phyloP scores from a whole-genome alignment of 2,113 vertebrate genomes.

The Ictidomys tridecemlineatus region DNA sequence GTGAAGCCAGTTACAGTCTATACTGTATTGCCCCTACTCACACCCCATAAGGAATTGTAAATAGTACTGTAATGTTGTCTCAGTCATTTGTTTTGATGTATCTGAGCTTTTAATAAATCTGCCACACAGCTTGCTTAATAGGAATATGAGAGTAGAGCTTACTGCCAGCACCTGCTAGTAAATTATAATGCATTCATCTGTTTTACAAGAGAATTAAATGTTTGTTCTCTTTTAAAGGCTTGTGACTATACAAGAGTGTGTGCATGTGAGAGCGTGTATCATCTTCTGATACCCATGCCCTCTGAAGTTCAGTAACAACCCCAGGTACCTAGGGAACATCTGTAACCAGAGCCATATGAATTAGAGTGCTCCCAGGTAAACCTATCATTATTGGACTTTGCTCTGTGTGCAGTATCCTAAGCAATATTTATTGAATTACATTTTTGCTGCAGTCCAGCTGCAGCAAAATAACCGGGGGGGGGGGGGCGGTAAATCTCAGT shows the following conservation, averaged over 20 bases:
- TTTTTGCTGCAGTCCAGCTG: constrained; percentile 17
- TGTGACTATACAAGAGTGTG: constrained; percentile 73
- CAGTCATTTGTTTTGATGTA: constrained; percentile 92
- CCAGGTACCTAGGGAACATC: constrained; percentile 26
- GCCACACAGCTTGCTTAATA: constrained; percentile 89
- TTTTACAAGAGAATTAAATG: constrained; percentile 90
- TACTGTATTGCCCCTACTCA: constrained; percentile 83
- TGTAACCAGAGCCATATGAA: background rate
- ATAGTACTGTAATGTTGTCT: constrained; percentile 90
- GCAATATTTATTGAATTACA: constrained; percentile 40
- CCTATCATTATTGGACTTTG: background rate
- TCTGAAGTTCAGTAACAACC: background rate
- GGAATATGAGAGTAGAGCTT: constrained; percentile 86
- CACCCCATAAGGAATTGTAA: constrained; percentile 90
- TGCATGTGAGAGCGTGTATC: background rate
- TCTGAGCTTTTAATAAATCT: constrained; percentile 90
- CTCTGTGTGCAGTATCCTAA: background rate
- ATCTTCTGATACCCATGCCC: background rate
- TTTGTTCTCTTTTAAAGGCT: constrained; percentile 87
- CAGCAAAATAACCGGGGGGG: too few species aligned
- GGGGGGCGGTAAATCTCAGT: too few species aligned
- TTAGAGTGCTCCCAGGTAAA: constrained; percentile 26
- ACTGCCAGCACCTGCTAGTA: constrained; percentile 89
- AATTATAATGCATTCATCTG: constrained; percentile 91
- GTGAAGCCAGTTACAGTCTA: constrained; percentile 81